Evolutionary conservation across 2,888 invertebrate species (phyloP), one percentile per base, ranked within the genome.

Genomic region (Thera obeliscata): DNA sequence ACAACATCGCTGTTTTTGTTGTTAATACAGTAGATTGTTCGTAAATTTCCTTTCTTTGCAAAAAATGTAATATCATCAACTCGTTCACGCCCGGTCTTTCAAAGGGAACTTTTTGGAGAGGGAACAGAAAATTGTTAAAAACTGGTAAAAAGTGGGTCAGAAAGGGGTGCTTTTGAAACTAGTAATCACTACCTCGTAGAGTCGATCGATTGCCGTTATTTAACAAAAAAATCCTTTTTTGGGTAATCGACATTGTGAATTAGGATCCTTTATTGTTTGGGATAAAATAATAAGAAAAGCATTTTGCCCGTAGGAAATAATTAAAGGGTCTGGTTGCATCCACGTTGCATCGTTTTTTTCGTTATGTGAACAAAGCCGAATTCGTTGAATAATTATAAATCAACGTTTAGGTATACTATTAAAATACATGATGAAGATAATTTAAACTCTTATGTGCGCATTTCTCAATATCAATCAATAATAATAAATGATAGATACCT

Each of bases 51-150:
- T 86, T 89, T 90, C 87, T 86, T 88, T 80, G 79, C 81, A 79
- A 90, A 91, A 93, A 93, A 90, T 87, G 89, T 93, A 93, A 93
- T 93, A 93, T 93, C 93, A 93, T 93, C 93, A 93, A 93, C 93
- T 93, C 93, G 93, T 93, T 93, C 93, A 93, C 93, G 93, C 93
- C 93, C 93, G 93, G 89, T 76, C 80, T 90, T 93, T 93, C 88
- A 91, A 93, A 89, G 87, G 89, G 89, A 89, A 81, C 86, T 85
- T 84, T 87, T 90, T 88, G 87, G 88, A 90, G 89, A 90, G 92
- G 88, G 90, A 89, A 86, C 79, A 80, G 82, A 87, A 89, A 91
- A 89, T 89, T 89, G 87, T 90, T 89, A 89, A 91, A 91, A 93
- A 89, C 87, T 85, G 86, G 89, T 90, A 92, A 92, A 93, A 93